Evolutionary conservation across 2,888 invertebrate species (phyloP).

Genomic region (Aleiodes alternator): DNA sequence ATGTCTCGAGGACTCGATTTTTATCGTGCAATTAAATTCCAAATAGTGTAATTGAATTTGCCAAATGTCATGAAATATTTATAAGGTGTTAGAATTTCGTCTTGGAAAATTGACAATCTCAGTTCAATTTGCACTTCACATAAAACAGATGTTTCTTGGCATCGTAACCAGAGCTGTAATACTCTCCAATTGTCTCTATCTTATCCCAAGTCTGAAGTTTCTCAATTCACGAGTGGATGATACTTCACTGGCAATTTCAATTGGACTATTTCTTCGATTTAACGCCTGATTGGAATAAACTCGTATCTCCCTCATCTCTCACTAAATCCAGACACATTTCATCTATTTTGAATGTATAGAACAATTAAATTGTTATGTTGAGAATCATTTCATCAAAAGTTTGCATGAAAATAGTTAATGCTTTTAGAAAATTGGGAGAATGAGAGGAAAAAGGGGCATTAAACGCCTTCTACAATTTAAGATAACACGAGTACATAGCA

Average conservation of each 20-base stretch:
- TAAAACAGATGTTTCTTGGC: constrained; percentile 21
- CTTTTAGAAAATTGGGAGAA: not conserved
- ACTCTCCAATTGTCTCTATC: constrained; percentile 4
- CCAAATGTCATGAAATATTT: constrained; percentile 12
- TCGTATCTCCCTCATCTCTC: not conserved
- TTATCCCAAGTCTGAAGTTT: not conserved
- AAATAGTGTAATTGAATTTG: no score
- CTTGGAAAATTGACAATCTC: not conserved
- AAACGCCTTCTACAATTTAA: constrained; percentile 21
- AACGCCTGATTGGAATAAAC: constrained; percentile 57
- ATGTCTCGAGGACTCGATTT: no score
- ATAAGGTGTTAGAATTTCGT: not conserved
- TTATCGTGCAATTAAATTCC: no score
- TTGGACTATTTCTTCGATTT: constrained; percentile 53
- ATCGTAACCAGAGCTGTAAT: not conserved
- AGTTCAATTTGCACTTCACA: not conserved
- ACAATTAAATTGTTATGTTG: not conserved
- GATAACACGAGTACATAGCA: not conserved
- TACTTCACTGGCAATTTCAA: constrained; percentile 38
- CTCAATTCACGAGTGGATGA: constrained; percentile 19
- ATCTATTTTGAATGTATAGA: no score
- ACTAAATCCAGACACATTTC: not conserved
- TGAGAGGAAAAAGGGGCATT: not conserved
- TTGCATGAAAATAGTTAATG: constrained; percentile 46
- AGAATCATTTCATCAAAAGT: constrained; percentile 45